These are phyloP conservation scores for Oscheius myriophilus DNA, from an alignment of 2,888 invertebrate genomes.

Conservation along the genomic window DNA sequence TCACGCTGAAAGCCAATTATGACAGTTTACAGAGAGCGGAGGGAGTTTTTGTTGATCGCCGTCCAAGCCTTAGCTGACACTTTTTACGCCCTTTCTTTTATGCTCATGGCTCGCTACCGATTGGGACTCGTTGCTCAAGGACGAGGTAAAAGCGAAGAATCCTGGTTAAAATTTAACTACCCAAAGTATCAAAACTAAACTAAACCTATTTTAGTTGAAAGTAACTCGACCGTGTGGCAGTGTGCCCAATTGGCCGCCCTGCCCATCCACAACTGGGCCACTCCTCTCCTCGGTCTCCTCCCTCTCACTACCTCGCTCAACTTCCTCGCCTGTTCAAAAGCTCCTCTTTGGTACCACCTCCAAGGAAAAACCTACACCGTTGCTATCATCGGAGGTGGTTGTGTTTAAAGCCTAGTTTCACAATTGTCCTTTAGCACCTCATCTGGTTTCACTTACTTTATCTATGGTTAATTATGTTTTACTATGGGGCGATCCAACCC, in stretches of 20 bases:
- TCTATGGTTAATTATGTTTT: conserved; percentile 35
- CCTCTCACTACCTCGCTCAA: conserved; percentile 47
- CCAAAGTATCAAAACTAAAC: no score
- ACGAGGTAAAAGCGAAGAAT: conserved; percentile 35
- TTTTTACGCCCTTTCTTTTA: conserved; percentile 43
- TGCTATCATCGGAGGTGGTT: background rate
- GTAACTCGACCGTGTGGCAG: conserved; percentile 32
- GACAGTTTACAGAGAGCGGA: conserved; percentile 21
- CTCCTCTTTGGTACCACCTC: conserved; percentile 44
- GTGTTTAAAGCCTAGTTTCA: no score
- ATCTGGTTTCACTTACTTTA: conserved; percentile 23
- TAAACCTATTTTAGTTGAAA: conserved; percentile 31
- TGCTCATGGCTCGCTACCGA: conserved; percentile 44
- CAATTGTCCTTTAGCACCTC: conserved; percentile 28
- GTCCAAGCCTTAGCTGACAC: conserved; percentile 43
- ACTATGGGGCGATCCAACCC: conserved; percentile 22
- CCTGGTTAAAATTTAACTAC: no score
- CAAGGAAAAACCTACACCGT: conserved; percentile 36
- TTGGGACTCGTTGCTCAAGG: conserved; percentile 35
- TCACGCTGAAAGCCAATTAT: background rate
- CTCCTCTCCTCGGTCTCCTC: conserved; percentile 41
- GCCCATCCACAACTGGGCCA: conserved; percentile 44
- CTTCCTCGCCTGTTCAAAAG: conserved; percentile 42
- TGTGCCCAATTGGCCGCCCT: conserved; percentile 45
- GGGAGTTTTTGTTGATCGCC: conserved; percentile 43